Conservation (phyloP, 2,797 vertebrate genomes). For the Urophycis tenuis region DNA sequence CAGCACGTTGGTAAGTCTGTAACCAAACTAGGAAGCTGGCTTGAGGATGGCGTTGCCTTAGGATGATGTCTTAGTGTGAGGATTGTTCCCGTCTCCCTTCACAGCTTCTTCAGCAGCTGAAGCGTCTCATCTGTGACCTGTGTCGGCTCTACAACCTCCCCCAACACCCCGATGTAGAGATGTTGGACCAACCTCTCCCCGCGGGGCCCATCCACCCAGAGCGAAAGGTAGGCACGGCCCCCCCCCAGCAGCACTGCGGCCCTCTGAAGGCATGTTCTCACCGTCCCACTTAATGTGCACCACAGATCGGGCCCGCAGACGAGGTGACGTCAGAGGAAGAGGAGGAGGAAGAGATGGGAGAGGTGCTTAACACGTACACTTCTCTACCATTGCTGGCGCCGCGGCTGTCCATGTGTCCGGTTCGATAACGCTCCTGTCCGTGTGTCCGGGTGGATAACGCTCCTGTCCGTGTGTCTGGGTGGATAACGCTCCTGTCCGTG, state of each 20-base stretch:
- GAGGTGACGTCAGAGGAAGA: constrained; percentile 97
- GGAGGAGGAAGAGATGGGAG: constrained; percentile 93
- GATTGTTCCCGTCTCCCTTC: neutral
- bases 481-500: no score
- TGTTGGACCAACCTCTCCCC: constrained; percentile 93
- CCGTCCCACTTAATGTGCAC: neutral
- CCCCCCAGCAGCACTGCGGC: neutral
- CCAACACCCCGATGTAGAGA: constrained; percentile 96
- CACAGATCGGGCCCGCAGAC: constrained; percentile 71
- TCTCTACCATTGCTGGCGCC: constrained; percentile 41
- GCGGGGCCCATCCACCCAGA: constrained; percentile 80
- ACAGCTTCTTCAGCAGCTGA: constrained; percentile 94
- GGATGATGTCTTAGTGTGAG: neutral
- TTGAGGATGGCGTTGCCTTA: neutral
- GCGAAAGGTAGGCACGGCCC: constrained; percentile 51
- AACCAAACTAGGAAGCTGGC: neutral
- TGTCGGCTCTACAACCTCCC: constrained; percentile 96
- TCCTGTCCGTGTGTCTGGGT: no score
- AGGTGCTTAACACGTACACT: constrained; percentile 64
- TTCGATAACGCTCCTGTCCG: no score
- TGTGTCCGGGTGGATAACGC: no score
- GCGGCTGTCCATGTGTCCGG: no score
- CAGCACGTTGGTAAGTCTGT: constrained; percentile 82
- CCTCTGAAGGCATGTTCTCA: neutral
- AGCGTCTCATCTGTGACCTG: constrained; percentile 94